phyloP scores from a whole-genome alignment of 2,113 vertebrate species.

The Aptenodytes forsteri region DNA sequence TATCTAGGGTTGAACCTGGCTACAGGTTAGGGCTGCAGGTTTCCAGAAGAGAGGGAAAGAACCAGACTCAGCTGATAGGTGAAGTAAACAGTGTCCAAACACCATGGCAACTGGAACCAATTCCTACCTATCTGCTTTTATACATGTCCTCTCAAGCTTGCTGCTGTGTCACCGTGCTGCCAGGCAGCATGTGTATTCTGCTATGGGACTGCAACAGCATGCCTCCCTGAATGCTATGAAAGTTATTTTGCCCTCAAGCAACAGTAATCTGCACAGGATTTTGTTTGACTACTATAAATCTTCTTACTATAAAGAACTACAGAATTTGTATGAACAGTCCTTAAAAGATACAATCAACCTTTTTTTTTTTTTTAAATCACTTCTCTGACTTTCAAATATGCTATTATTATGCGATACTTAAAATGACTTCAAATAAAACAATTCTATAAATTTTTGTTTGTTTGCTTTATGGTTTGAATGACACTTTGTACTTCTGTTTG shows the following conservation, averaged over 20 bases:
- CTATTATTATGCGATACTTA: background rate
- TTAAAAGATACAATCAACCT: background rate
- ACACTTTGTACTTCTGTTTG: background rate
- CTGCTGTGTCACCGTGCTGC: background rate
- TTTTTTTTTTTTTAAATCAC: background rate
- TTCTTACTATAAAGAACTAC: background rate
- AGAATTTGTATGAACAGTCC: background rate
- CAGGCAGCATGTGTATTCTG: background rate
- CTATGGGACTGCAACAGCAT: background rate
- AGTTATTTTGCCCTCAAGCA: conserved; percentile 19
- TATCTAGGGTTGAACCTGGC: background rate
- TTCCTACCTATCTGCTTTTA: background rate
- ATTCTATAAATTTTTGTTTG: background rate
- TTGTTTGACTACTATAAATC: background rate
- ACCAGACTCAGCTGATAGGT: background rate
- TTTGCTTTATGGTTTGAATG: background rate
- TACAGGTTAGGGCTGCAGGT: background rate
- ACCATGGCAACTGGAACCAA: background rate
- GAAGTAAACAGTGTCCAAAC: background rate
- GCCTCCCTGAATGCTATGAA: background rate
- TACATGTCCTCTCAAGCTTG: background rate
- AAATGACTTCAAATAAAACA: background rate
- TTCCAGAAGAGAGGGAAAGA: background rate
- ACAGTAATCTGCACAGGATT: background rate
- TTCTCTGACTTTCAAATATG: background rate